These are phyloP conservation scores for Agriopis leucophaearia DNA, from an alignment of 2,888 invertebrate genomes.

Conservation along the genomic window DNA sequence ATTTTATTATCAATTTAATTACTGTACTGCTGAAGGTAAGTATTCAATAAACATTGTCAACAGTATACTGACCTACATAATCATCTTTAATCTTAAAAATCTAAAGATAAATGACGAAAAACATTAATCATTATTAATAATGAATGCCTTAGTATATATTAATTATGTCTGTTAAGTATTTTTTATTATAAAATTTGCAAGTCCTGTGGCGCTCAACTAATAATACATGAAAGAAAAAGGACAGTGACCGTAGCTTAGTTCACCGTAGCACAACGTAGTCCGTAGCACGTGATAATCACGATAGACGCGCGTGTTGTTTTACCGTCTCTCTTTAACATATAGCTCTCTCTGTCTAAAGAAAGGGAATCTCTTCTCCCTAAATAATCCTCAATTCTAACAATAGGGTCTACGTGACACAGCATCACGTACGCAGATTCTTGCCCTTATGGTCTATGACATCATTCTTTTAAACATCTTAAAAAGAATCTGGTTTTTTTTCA, in stretches of 20 bases:
- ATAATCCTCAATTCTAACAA: conserved; percentile 32
- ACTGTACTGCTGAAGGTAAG: not conserved
- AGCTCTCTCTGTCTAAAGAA: conserved; percentile 40
- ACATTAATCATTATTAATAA: no score
- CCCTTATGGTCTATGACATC: conserved; percentile 6
- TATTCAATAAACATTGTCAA: not conserved
- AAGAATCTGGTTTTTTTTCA: not conserved
- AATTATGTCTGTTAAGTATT: no score
- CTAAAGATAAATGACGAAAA: not conserved
- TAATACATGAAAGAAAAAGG: conserved; percentile 28
- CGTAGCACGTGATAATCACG: conserved; percentile 32
- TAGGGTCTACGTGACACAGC: conserved; percentile 30
- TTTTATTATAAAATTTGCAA: no score
- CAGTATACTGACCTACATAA: not conserved
- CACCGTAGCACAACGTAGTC: no score
- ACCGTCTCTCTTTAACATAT: conserved; percentile 47
- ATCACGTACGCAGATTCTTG: conserved; percentile 35
- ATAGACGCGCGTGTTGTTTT: conserved; percentile 55
- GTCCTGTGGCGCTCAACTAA: no score
- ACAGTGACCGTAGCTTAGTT: conserved; percentile 33
- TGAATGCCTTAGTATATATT: no score
- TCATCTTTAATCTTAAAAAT: not conserved
- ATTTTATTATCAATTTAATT: not conserved
- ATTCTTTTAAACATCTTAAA: not conserved
- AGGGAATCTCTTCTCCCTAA: conserved; percentile 35